Evolutionary conservation across 2,888 invertebrate species (phyloP), one percentile per base, ranked within the genome.

Genomic region (Leptinotarsa rubiginosa): DNA sequence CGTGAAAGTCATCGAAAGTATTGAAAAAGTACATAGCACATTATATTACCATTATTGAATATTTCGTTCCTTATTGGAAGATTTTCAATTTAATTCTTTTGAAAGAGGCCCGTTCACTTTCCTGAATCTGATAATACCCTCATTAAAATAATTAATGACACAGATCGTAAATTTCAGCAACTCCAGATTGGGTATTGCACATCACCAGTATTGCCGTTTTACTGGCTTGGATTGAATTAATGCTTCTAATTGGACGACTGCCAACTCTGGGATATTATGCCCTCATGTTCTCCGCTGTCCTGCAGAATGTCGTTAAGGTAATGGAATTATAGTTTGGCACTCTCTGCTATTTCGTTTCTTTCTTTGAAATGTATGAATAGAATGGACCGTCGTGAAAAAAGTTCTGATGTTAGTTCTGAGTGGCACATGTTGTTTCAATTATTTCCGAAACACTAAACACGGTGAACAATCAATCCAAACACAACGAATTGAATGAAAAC

Each of bases 251-350:
- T 78, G 90, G 90, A 56, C 85, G 90, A 73, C 88, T 91, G 73
- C 91, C 91, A 71, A 86, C 87, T 25, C 89, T 89, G 80, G 91
- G 90, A 67, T 88, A 90, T 80, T 91, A 91, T 82, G 89, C 91
- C 31, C 88, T 91, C 66, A 90, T 91, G 89, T 90, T 91, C 80
- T 87, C 89, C 22, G 89, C 89, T 13, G 90, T 91, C n/a, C 83
- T 90, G 74, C 88, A 87, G 79, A 90, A 91, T 77, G 88, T 90
- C 68, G 80, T 89, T 56, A 90, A 89, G 87, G 89, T 89, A 85
- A 78, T 79, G 78, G 62, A 62, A 18, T 47, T 22, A 59, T 25
- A 22, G 15, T 59, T 56, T 18, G 12, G 56, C 20, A n/a, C 12
- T 18, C 12, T 20, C 56, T 41, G 16, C 31, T n/a, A 15, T n/a